phyloP scores from a whole-genome alignment of 2,113 vertebrate species.

The Charadrius vociferus region DNA sequence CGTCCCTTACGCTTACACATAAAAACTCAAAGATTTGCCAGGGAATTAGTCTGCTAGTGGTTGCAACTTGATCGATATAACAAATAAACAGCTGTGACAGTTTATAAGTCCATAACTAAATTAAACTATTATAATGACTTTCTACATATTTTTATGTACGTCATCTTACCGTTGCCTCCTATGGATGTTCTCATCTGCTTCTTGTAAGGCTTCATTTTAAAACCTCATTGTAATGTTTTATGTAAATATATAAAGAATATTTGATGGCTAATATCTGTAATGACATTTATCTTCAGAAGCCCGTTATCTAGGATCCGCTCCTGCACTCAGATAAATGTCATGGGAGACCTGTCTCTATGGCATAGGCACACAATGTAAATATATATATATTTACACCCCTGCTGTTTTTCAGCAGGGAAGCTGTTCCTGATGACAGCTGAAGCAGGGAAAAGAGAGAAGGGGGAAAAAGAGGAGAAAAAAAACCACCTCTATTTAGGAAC shows the following conservation, averaged over 20 bases:
- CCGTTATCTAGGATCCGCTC: slow-evolving; percentile 29
- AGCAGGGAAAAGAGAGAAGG: neutral
- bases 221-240: slow-evolving; percentile 43
- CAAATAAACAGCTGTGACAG: neutral
- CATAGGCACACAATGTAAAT: slow-evolving; percentile 23
- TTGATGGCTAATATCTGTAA: slow-evolving; percentile 39
- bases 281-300: slow-evolving; percentile 52
- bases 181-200: neutral
- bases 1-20: neutral
- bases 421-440: neutral
- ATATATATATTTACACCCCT: slow-evolving; percentile 15
- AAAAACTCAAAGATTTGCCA: neutral
- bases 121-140: slow-evolving; percentile 4
- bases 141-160: neutral
- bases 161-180: neutral
- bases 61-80: neutral
- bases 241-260: slow-evolving; percentile 59
- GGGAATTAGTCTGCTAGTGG: neutral
- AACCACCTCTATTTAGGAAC: neutral
- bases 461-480: neutral
- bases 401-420: slow-evolving; percentile 12
- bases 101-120: neutral
- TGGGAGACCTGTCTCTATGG: neutral
- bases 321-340: slow-evolving; percentile 59
- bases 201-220: slow-evolving; percentile 1